Base-by-base conservation (phyloP, 2,113 vertebrate species). In the Regulus satrapa region DNA sequence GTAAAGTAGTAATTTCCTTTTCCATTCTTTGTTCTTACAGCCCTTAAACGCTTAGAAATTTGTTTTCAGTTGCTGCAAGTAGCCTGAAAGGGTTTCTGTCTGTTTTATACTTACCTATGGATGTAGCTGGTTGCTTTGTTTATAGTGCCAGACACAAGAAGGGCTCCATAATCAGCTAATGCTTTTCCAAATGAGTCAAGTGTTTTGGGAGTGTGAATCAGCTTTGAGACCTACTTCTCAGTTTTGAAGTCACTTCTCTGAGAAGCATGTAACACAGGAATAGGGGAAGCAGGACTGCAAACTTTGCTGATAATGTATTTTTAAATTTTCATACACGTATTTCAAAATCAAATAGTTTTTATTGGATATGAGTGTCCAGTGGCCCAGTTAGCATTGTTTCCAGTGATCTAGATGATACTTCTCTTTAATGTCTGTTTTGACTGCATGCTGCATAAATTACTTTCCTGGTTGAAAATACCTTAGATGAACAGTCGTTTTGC, bases 1-100 rank as follows among this genome's bases (percentile, higher is more conserved):
- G 55, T 94, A 77, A 95, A 93, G 83, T 85, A 85, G 79, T 74
- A 58, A 54, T 85, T 92, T 90, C 59, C 40, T 93, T 92, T 94
- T 90, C 62, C 6, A 48, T 85, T 88, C 71, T 93, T 90, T 94
- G 63, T 92, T 90, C 72, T 67, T 92, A 21, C 32, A 73, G 69
- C 88, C 68, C 75, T 83, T 90, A 82, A 88, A 83, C 0, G 5
- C 28, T 73, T 76, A 61, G 54, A 93, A 91, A 82, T 76, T 74
- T 76, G 28, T 72, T 92, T 89, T 93, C 34, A 18, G 23, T 85
- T 82, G 69, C 18, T 52, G 29, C 36, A 85, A 75, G 38, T 58
- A 79, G 34, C 34, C 55, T 88, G 14, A 61, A 94, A 95, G 83
- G 34, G 15, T 75, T 72, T 41, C 62, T 63, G 10, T 68, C 19